phyloP scores from a whole-genome alignment of 2,797 vertebrate species.

The Acridotheres tristis region DNA sequence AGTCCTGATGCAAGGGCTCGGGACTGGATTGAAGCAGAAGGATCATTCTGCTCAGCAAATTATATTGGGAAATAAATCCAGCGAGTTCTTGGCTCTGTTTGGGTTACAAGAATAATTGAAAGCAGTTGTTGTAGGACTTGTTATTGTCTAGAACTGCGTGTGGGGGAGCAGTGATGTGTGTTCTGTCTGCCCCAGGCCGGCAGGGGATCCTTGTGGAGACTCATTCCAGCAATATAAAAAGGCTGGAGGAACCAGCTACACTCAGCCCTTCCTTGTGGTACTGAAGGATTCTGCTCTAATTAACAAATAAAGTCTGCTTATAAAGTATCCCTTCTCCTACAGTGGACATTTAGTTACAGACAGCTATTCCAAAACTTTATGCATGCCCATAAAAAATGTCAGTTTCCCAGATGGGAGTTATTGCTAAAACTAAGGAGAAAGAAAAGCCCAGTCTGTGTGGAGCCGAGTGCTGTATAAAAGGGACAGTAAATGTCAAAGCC shows the following conservation, averaged over 20 bases:
- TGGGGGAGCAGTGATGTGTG: not conserved
- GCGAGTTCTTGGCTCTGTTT: not conserved
- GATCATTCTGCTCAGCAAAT: not conserved
- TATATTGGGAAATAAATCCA: not conserved
- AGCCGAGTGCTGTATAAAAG: not conserved
- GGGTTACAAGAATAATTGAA: not conserved
- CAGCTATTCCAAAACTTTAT: not conserved
- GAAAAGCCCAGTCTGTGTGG: not conserved
- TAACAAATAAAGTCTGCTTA: not conserved
- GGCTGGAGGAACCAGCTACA: not conserved
- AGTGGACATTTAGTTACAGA: not conserved
- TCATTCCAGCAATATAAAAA: not conserved
- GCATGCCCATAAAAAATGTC: not conserved
- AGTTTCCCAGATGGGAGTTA: not conserved
- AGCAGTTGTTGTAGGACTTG: not conserved
- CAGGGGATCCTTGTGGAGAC: not conserved
- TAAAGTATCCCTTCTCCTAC: not conserved
- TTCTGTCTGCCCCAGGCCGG: not conserved
- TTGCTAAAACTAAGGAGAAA: not conserved
- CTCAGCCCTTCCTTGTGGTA: not conserved
- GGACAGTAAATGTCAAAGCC: constrained; percentile 14
- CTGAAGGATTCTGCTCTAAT: not conserved
- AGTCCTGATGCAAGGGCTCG: rapidly evolving
- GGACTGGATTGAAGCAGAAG: not conserved
- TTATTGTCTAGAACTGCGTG: not conserved